Evolutionary conservation across 92 coral and sea anemone species (phyloP).

Genomic region (Porites rus): DNA sequence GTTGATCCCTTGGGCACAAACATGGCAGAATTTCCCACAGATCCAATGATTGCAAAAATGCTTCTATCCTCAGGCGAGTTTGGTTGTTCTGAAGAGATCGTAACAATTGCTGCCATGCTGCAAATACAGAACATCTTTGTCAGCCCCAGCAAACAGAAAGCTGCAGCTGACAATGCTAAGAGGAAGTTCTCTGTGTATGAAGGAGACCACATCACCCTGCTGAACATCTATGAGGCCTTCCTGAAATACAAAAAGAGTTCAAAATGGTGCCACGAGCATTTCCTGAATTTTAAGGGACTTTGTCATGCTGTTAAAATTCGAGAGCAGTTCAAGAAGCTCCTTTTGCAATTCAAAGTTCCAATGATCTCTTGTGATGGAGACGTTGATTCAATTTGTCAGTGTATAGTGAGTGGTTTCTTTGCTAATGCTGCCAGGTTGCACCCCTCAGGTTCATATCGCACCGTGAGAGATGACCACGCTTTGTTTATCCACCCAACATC

Average conservation of each 20-base stretch:
- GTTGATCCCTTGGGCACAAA: slow-evolving; percentile 88
- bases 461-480: slow-evolving; percentile 91
- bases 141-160: slow-evolving; percentile 91
- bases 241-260: slow-evolving; percentile 94
- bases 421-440: slow-evolving; percentile 96
- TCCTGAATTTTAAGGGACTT: slow-evolving; percentile 93
- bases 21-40: slow-evolving; percentile 98
- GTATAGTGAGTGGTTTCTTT: slow-evolving; percentile 93
- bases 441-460: slow-evolving; percentile 91
- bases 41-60: slow-evolving; percentile 99
- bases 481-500: slow-evolving; percentile 93
- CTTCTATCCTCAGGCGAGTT: slow-evolving; percentile 93
- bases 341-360: slow-evolving; percentile 83
- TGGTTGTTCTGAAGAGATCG: slow-evolving; percentile 96
- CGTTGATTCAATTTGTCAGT: slow-evolving; percentile 85
- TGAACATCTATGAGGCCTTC: slow-evolving; percentile 88
- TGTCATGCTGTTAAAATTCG: slow-evolving; percentile 94
- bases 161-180: slow-evolving; percentile 89
- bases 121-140: slow-evolving; percentile 95
- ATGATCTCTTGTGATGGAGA: slow-evolving; percentile 86
- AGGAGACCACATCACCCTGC: slow-evolving; percentile 94
- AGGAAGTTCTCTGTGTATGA: slow-evolving; percentile 92
- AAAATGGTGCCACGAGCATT: slow-evolving; percentile 97
- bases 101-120: slow-evolving; percentile 95
- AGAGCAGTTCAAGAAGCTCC: slow-evolving; percentile 91